Base-by-base conservation (phyloP, 1,140 invertebrate species). In the Cyclina sinensis region DNA sequence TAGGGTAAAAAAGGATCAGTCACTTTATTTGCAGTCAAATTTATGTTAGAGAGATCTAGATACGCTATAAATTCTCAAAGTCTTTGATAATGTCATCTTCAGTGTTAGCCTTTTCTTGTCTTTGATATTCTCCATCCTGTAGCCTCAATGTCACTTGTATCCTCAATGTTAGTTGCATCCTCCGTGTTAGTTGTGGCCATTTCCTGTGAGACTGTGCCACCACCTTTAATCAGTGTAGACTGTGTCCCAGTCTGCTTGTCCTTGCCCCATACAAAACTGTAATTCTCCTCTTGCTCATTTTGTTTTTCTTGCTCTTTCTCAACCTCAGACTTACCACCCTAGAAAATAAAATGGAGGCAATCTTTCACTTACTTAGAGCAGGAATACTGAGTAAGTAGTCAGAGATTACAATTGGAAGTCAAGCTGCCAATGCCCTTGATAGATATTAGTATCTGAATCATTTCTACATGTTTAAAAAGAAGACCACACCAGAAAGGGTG, bases 251-350 rank as follows among this genome's bases (percentile, higher is more conserved):
- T 32, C 7, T 21, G 74, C 83, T 90, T 14, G 57, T 89, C 68
- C 54, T 90, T 79, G 7, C 81, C 83, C 89, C 91, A 92, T 4
- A 93, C 89, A 85, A 93, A 92, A 65, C 90, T 92, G 84, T 94
- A 94, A 65, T 91, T 93, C 27, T 92, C 88, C 82, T 92, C 92
- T 59, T 90, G 76, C 39, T 90, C 68, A 35, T 89, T 57, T 11
- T 93, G 91, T 46, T 82, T 89, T 54, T 89, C 79, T n/a, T 89
- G 88, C 87, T 93, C 93, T 70, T 92, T 84, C 4, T 82, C 81
- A n/a, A 91, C 90, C 48, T 93, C 92, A 73, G 91, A 87, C 37
- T 90, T 89, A 59, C 90, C 92, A 30, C 93, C 91, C 93, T 94
- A 79, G 9, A 82, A 89, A 35, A 73, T 54, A 86, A 30, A 86